Evolutionary conservation across 2,113 vertebrate species (phyloP).

Genomic region (Cephalopterus ornatus): DNA sequence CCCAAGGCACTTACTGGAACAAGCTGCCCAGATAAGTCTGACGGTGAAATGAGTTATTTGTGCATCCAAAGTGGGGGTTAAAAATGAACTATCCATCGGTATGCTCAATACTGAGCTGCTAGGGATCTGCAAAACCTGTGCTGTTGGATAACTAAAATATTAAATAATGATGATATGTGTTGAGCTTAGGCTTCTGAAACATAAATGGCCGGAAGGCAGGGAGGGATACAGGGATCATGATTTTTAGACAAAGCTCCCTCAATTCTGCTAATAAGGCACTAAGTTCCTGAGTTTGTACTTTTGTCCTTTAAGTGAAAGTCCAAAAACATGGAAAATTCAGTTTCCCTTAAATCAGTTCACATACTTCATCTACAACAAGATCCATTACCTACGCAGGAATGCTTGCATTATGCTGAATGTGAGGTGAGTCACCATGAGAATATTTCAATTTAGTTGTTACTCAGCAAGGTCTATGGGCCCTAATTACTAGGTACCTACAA

Average conservation of each 20-base stretch:
- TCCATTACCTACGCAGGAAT: background rate
- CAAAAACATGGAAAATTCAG: background rate
- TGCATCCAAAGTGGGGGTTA: background rate
- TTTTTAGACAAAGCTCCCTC: background rate
- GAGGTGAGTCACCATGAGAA: background rate
- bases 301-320: background rate
- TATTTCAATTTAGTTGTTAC: conserved; percentile 9
- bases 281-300: background rate
- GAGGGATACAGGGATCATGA: background rate
- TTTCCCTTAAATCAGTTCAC: background rate
- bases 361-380: background rate
- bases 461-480: background rate
- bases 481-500: background rate
- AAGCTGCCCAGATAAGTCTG: background rate
- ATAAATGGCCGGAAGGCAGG: background rate
- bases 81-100: fast-evolving
- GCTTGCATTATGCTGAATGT: background rate
- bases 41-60: background rate
- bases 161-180: background rate
- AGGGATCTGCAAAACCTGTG: background rate
- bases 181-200: background rate
- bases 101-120: background rate
- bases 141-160: background rate
- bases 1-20: background rate
- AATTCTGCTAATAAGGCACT: background rate